Conservation (phyloP, 2,113 vertebrate genomes). For the Pedionomus torquatus region DNA sequence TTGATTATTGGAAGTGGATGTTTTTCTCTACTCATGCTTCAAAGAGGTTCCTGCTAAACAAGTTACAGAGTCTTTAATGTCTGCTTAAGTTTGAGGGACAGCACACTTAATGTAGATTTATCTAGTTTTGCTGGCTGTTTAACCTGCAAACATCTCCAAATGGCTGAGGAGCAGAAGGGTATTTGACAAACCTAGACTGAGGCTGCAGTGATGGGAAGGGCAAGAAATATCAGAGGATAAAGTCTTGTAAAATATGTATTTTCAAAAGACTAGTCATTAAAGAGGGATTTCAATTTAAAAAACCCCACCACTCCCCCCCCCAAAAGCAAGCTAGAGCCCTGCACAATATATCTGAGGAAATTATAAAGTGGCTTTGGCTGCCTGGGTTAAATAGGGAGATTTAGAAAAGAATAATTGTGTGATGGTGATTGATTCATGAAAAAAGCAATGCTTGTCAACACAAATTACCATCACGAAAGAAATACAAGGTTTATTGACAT, state of each 20-base stretch:
- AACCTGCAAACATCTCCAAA: neutral
- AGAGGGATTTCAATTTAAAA: neutral
- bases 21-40: accelerated
- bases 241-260: neutral
- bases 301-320: neutral
- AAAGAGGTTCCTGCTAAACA: neutral
- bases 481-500: neutral
- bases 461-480: neutral
- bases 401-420: neutral
- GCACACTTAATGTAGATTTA: neutral
- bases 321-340: neutral
- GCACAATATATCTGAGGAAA: neutral
- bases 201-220: neutral
- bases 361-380: neutral
- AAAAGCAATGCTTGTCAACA: slow-evolving; percentile 1
- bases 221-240: neutral
- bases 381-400: neutral
- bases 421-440: neutral
- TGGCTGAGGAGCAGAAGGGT: neutral
- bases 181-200: neutral
- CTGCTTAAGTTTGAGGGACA: neutral
- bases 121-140: neutral
- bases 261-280: neutral
- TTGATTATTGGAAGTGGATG: accelerated
- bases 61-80: neutral